Evolutionary conservation across 1,140 invertebrate genomes (phyloP).

Genomic region (Oncopodura yosiiana): DNA sequence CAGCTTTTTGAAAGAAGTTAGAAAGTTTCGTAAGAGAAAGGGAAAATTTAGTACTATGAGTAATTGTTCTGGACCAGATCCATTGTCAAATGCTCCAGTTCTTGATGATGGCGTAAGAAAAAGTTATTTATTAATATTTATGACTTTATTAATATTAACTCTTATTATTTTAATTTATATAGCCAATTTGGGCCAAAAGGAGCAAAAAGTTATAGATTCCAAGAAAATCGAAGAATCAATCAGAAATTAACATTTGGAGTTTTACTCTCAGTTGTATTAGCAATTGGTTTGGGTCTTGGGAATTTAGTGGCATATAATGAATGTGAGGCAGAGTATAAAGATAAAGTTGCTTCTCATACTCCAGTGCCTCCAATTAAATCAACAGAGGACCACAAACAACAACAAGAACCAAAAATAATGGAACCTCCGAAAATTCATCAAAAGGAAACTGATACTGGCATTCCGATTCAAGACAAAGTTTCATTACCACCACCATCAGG

Average conservation of each 20-base stretch:
- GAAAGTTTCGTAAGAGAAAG: neutral
- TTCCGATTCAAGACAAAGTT: neutral
- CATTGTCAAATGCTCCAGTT: constrained; percentile 28
- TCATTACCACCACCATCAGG: neutral
- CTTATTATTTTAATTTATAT: neutral
- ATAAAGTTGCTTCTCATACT: neutral
- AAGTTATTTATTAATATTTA: neutral
- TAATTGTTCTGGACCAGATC: constrained; percentile 4
- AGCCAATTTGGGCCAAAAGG: constrained; percentile 35
- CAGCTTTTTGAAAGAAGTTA: neutral
- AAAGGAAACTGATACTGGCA: neutral
- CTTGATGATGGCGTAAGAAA: constrained; percentile 32
- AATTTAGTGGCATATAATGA: constrained; percentile 34
- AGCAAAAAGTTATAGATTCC: constrained; percentile 27
- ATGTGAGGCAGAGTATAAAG: constrained; percentile 30
- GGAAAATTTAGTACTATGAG: constrained; percentile 12
- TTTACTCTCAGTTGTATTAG: constrained; percentile 27
- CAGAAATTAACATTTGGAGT: constrained; percentile 34
- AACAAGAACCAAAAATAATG: neutral
- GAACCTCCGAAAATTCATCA: neutral
- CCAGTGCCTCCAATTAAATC: too few species aligned
- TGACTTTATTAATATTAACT: neutral
- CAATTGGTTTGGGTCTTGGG: constrained; percentile 31
- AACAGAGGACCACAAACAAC: neutral
- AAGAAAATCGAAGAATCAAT: constrained; percentile 31